These are phyloP conservation scores for Lamellibrachia columna DNA, from an alignment of 2,888 invertebrate genomes.

Conservation along the genomic window DNA sequence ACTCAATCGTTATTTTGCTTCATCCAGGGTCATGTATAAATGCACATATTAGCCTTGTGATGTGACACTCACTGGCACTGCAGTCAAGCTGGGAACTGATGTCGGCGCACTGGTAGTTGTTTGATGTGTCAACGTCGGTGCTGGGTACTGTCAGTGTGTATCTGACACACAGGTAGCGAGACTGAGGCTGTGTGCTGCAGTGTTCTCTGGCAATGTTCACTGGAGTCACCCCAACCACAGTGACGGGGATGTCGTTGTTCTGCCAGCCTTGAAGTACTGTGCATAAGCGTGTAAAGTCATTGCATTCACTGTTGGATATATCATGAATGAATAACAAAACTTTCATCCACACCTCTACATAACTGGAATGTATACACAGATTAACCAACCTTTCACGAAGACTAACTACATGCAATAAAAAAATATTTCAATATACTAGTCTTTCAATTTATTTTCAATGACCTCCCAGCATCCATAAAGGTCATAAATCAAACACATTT, in stretches of 20 bases:
- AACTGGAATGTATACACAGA: not conserved
- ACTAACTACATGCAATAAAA: too few relatives aligned
- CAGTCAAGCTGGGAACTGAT: not conserved
- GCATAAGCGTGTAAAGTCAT: not conserved
- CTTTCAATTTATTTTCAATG: too few relatives aligned
- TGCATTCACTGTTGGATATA: not conserved
- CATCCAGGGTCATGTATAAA: not conserved
- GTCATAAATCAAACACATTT: too few relatives aligned
- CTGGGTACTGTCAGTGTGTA: not conserved
- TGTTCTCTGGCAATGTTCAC: not conserved
- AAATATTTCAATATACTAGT: too few relatives aligned
- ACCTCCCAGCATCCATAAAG: too few relatives aligned
- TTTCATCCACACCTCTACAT: not conserved
- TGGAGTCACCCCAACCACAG: not conserved
- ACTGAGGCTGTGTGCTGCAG: not conserved
- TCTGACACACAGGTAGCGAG: not conserved
- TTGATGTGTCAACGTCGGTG: not conserved
- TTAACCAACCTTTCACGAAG: not conserved
- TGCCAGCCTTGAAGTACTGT: not conserved
- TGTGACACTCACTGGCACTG: not conserved
- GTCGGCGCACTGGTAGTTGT: not conserved
- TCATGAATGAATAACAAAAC: not conserved
- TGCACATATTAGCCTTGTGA: not conserved
- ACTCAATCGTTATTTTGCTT: not conserved
- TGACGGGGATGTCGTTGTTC: not conserved